phyloP scores from a whole-genome alignment of 2,113 vertebrate species.

The Aythya baeri region DNA sequence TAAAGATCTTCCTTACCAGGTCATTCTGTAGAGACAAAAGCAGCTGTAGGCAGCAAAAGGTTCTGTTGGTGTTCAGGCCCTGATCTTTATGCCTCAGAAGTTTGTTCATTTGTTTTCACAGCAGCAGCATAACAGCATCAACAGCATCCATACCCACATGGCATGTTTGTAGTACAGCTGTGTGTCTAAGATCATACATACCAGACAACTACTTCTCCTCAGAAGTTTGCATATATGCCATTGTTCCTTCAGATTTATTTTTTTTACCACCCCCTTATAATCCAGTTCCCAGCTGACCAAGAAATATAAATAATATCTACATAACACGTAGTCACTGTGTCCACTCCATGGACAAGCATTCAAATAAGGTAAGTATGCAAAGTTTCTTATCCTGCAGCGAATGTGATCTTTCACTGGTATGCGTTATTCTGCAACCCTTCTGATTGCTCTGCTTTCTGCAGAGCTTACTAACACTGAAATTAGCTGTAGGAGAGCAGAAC shows the following conservation, averaged over 20 bases:
- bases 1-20: neutral
- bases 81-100: neutral
- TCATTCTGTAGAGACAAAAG: neutral
- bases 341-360: neutral
- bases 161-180: neutral
- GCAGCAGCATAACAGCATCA: neutral
- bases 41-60: neutral
- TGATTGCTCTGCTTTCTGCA: neutral
- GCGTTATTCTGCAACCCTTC: neutral
- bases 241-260: neutral
- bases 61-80: neutral
- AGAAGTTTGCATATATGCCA: too few relatives aligned
- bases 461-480: neutral
- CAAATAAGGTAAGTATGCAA: neutral
- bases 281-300: neutral
- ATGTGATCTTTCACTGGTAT: rapidly evolving
- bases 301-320: neutral
- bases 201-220: neutral
- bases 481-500: neutral
- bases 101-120: neutral
- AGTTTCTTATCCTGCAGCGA: neutral
- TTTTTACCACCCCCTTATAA: neutral
- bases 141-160: neutral
- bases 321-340: neutral
- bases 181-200: neutral